Percentiles rank a stretch among this genome's conserved stretches.
Evolutionary conservation across 2,888 invertebrate genomes (phyloP).

Genomic region (Apotomis capreana): DNA sequence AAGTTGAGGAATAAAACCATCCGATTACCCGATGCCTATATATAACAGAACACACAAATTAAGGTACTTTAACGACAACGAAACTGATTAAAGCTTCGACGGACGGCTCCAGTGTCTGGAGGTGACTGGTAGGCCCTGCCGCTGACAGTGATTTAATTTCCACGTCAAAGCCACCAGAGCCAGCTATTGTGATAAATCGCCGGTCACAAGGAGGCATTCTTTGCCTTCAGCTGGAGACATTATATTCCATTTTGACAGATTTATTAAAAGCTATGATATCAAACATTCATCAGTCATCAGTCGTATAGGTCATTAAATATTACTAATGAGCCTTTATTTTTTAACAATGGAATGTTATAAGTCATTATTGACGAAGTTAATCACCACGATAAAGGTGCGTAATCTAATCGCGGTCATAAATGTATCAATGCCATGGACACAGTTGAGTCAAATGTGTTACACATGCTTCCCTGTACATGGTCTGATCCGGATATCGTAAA

Average conservation of each 20-base stretch:
- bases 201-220: neutral
- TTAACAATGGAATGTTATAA: conserved; percentile 15
- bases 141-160: conserved; percentile 17
- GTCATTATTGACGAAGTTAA: neutral
- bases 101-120: neutral
- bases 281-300: neutral
- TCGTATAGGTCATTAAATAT: neutral
- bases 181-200: conserved; percentile 11
- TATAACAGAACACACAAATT: no score
- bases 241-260: neutral
- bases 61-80: no score
- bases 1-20: no score
- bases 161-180: neutral
- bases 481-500: no score
- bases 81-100: neutral
- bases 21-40: no score
- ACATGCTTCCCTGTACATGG: neutral
- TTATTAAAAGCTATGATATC: neutral
- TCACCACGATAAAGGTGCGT: conserved; percentile 4
- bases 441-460: neutral
- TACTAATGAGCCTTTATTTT: neutral
- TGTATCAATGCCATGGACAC: neutral
- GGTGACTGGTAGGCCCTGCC: neutral
- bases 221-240: no score
- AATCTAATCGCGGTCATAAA: conserved; percentile 17